These are phyloP conservation scores for Lycia hirtaria DNA, from an alignment of 2,888 invertebrate species.

Conservation along the genomic window DNA sequence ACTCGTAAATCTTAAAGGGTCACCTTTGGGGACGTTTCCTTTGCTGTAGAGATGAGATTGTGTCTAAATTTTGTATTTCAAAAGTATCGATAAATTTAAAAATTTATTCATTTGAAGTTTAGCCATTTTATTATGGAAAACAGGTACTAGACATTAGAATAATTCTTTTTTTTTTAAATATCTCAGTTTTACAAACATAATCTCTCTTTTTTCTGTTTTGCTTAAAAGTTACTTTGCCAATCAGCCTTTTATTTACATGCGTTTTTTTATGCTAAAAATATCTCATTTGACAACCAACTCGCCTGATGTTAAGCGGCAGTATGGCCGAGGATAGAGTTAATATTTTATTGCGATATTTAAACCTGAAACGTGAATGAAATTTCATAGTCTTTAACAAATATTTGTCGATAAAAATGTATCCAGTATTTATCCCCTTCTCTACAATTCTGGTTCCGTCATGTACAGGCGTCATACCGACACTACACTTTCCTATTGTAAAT, in stretches of 20 bases:
- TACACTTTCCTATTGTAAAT: slow-evolving; percentile 35
- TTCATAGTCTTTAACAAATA: no score
- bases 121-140: neutral
- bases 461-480: slow-evolving; percentile 38
- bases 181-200: no score
- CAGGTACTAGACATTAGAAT: no score
- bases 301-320: no score
- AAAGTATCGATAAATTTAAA: neutral
- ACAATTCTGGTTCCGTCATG: slow-evolving; percentile 36
- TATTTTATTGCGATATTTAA: neutral
- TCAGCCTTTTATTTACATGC: no score
- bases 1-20: slow-evolving; percentile 60
- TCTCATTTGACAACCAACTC: no score
- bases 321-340: no score
- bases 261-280: no score
- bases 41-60: slow-evolving; percentile 37
- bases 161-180: no score
- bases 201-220: no score
- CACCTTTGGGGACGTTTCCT: slow-evolving; percentile 50
- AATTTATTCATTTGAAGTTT: neutral
- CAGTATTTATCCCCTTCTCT: slow-evolving; percentile 27
- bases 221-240: no score
- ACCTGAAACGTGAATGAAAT: no score
- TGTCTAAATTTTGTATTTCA: slow-evolving; percentile 9
- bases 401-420: slow-evolving; percentile 13